Evolutionary conservation across 2,113 vertebrate genomes (phyloP).

Genomic region (Pholis gunnellus): DNA sequence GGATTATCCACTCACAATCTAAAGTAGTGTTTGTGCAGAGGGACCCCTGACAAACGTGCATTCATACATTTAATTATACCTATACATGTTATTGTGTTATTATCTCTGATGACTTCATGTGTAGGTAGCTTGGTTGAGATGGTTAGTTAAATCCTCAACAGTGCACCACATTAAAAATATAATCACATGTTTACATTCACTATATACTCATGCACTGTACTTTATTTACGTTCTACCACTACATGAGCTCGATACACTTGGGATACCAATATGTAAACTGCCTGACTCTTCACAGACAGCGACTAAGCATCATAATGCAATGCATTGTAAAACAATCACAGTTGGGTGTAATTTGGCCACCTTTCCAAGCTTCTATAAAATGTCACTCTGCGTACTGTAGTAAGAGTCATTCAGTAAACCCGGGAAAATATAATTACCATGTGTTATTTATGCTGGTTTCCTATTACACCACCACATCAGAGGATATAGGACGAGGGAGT

Average conservation of each 20-base stretch:
- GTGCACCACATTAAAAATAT: neutral
- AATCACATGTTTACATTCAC: neutral
- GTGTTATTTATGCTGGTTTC: constrained; percentile 40
- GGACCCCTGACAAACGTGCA: neutral
- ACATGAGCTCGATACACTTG: constrained; percentile 6
- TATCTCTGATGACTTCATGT: neutral
- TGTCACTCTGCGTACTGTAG: neutral
- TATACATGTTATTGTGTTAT: too few species aligned
- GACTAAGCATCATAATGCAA: neutral
- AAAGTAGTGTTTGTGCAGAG: constrained; percentile 11
- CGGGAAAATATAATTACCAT: constrained; percentile 32
- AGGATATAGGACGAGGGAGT: constrained; percentile 51
- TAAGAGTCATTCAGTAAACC: constrained; percentile 17
- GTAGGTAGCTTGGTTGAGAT: neutral
- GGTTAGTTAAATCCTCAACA: neutral
- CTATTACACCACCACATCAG: constrained; percentile 51
- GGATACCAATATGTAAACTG: constrained; percentile 48
- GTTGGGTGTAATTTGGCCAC: neutral
- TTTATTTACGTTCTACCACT: neutral
- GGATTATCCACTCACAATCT: neutral
- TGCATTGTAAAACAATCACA: neutral
- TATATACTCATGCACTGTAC: too few species aligned
- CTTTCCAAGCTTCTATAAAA: neutral
- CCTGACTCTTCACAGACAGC: constrained; percentile 31
- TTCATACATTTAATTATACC: neutral